Percentiles rank a stretch among this genome's conserved stretches.
These are phyloP conservation scores for Gallinago media DNA, from an alignment of 2,113 vertebrate genomes.

Conservation along the genomic window DNA sequence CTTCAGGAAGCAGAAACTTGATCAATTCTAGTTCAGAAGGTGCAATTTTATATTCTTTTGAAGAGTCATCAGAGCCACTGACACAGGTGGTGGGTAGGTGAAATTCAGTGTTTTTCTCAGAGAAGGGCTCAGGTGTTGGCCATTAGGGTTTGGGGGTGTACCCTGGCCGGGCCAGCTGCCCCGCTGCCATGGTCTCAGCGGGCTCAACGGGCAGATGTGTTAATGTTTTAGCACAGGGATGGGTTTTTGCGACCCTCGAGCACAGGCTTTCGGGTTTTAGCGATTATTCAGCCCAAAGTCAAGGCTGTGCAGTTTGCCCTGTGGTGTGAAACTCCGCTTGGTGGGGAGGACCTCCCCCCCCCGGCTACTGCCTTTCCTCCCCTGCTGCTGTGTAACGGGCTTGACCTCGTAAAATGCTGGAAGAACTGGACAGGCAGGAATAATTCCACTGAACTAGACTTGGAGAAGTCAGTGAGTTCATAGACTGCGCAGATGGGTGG, in stretches of 20 bases:
- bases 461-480: background rate
- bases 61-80: background rate
- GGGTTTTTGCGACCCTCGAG: background rate
- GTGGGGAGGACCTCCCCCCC: background rate
- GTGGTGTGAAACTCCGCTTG: background rate
- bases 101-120: background rate
- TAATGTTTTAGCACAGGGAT: background rate
- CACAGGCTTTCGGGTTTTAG: background rate
- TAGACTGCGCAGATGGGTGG: background rate
- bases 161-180: background rate
- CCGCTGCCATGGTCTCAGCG: rapidly evolving
- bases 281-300: background rate
- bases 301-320: background rate
- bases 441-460: background rate
- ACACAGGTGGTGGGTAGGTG: background rate
- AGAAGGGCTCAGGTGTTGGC: background rate
- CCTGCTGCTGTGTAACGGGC: background rate
- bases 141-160: rapidly evolving
- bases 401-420: background rate
- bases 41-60: background rate
- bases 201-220: background rate
- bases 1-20: background rate
- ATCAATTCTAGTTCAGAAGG: background rate
- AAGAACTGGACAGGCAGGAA: background rate
- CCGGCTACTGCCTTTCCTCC: background rate